phyloP scores from a whole-genome alignment of 2,888 invertebrate genomes.

The Celastrina argiolus region DNA sequence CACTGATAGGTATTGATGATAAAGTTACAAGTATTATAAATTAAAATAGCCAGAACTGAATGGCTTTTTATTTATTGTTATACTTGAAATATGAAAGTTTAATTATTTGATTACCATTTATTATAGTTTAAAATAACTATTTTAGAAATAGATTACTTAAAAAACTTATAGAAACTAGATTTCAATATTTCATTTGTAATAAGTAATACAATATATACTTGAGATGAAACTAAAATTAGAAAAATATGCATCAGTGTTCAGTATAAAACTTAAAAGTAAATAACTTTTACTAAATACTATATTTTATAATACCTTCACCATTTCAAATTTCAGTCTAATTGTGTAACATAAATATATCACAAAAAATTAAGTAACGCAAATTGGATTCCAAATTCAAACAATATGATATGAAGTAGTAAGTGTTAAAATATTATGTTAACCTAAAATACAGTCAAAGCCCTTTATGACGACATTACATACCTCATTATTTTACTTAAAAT shows the following conservation, averaged over 20 bases:
- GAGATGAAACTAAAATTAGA: neutral
- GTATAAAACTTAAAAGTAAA: neutral
- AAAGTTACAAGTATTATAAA: too few relatives aligned
- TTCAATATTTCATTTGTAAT: too few relatives aligned
- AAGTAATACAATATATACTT: neutral
- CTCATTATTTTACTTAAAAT: too few relatives aligned
- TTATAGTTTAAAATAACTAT: too few relatives aligned
- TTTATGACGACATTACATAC: too few relatives aligned
- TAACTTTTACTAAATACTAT: constrained; percentile 6
- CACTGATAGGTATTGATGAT: neutral
- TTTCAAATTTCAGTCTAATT: constrained; percentile 23
- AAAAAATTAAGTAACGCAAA: neutral
- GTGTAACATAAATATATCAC: neutral
- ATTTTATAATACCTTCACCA: constrained; percentile 24
- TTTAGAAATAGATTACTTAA: too few relatives aligned
- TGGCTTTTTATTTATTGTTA: too few relatives aligned
- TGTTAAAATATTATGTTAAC: constrained; percentile 15
- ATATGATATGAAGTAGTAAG: neutral
- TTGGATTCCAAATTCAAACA: neutral
- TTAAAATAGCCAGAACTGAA: too few relatives aligned
- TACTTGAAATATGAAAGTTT: too few relatives aligned
- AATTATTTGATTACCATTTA: too few relatives aligned
- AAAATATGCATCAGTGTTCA: neutral
- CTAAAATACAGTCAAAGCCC: neutral
- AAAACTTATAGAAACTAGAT: too few relatives aligned